A percentile compares a stretch with the other conserved stretches of the same genome.
Conservation (phyloP, 1,140 invertebrate genomes). For the Drosophila sechellia region DNA sequence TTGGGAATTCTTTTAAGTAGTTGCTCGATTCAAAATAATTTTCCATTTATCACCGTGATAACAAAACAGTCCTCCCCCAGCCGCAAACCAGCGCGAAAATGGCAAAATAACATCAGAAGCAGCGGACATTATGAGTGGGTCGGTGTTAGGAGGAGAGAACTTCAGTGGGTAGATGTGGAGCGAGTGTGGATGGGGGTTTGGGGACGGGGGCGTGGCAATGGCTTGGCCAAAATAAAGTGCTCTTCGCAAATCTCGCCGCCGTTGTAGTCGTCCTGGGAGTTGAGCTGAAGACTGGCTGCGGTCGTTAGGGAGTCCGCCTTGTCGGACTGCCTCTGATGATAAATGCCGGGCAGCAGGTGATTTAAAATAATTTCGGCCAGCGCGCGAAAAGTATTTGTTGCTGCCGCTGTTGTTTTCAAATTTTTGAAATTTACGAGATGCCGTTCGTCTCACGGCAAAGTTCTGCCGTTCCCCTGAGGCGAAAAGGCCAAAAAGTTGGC, state of each 20-base stretch:
- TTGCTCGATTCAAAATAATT: conserved; percentile 84
- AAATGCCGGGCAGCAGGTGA: conserved; percentile 81
- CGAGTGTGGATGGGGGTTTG: neutral
- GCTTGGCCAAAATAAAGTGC: conserved; percentile 72
- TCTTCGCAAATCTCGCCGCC: conserved; percentile 68
- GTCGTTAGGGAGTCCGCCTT: conserved; percentile 57
- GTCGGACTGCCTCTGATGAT: conserved; percentile 60
- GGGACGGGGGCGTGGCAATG: conserved; percentile 63
- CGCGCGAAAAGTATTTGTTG: conserved; percentile 71
- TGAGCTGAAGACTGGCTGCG: conserved; percentile 45
- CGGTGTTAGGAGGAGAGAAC: conserved; percentile 2
- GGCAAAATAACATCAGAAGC: conserved; percentile 74
- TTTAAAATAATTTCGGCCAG: conserved; percentile 81
- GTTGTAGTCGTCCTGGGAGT: conserved; percentile 54
- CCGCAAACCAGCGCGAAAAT: conserved; percentile 64
- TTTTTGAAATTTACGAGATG: conserved; percentile 75
- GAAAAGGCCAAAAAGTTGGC: conserved; percentile 55
- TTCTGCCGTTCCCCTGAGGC: conserved; percentile 22
- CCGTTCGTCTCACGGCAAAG: conserved; percentile 51
- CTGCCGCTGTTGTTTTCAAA: conserved; percentile 70
- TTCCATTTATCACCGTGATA: conserved; percentile 83
- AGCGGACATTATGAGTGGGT: conserved; percentile 62
- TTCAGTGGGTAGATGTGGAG: conserved; percentile 6
- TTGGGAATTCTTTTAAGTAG: conserved; percentile 84
- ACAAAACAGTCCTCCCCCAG: conserved; percentile 74